These are phyloP conservation scores for Oriolus oriolus DNA, from an alignment of 2,113 vertebrate species.

Conservation along the genomic window DNA sequence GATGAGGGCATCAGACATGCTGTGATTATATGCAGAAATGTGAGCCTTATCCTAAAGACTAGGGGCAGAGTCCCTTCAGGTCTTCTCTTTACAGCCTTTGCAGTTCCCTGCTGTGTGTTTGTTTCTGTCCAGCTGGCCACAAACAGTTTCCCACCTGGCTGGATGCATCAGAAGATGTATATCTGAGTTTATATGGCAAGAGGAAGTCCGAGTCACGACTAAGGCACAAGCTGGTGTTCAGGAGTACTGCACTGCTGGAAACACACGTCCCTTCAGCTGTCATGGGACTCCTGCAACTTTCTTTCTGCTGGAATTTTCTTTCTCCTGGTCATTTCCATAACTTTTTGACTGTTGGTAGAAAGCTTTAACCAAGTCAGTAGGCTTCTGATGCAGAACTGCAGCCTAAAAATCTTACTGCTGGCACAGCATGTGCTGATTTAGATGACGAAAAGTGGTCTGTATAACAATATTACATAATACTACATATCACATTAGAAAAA, in stretches of 20 bases:
- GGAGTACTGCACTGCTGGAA: neutral
- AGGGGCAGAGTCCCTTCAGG: neutral
- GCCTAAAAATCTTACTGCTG: neutral
- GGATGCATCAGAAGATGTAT: neutral
- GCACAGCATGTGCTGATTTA: neutral
- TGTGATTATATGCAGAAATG: neutral
- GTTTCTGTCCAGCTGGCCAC: neutral
- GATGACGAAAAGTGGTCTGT: neutral
- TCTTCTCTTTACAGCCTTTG: neutral
- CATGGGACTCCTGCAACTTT: neutral
- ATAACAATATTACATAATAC: neutral
- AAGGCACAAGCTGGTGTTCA: neutral
- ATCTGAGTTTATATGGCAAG: neutral
- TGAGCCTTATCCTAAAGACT: neutral
- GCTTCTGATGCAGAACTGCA: neutral
- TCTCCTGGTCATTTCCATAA: neutral
- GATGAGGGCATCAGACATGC: neutral
- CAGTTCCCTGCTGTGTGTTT: neutral
- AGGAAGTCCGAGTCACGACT: rapidly evolving
- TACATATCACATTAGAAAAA: neutral
- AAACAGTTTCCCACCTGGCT: neutral
- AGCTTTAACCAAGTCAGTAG: neutral
- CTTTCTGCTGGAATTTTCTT: neutral
- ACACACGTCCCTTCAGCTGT: neutral
- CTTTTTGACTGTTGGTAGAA: neutral